Conservation (phyloP, 2,888 invertebrate species). For the Amphipyra tragopoginis region DNA sequence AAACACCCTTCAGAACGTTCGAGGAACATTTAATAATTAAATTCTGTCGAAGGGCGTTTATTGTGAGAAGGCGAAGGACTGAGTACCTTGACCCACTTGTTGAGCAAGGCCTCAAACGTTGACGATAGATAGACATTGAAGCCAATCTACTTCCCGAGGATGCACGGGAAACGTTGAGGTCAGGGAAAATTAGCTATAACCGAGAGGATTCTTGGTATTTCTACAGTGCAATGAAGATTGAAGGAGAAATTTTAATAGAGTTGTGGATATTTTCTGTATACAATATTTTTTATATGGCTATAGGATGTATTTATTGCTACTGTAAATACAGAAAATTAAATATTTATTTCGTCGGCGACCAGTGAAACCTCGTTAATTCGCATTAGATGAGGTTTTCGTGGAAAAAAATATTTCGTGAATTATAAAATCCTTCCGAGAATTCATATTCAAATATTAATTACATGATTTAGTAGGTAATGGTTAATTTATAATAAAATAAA, state of each 20-base stretch:
- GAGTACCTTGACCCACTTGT: conserved; percentile 54
- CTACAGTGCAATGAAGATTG: not conserved
- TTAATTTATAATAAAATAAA: too few species aligned
- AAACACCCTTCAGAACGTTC: not conserved
- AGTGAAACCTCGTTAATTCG: too few species aligned
- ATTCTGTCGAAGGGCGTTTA: conserved; percentile 33
- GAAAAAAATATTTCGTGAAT: too few species aligned
- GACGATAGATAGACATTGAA: conserved; percentile 26
- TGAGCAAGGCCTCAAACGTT: conserved; percentile 24
- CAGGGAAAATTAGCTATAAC: conserved; percentile 4
- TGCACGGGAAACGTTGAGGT: conserved; percentile 26
- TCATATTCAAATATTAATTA: too few species aligned
- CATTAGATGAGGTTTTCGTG: too few species aligned
- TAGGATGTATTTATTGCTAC: too few species aligned
- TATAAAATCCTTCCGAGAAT: too few species aligned
- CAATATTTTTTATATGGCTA: too few species aligned
- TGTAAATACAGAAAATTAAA: too few species aligned
- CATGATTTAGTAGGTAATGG: too few species aligned
- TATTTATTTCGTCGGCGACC: too few species aligned
- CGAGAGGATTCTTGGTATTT: not conserved
- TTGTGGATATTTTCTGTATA: not conserved
- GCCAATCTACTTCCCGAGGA: conserved; percentile 20
- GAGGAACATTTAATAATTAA: conserved; percentile 11
- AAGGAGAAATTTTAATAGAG: conserved; percentile 1
- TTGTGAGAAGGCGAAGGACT: conserved; percentile 40